Evolutionary conservation across 2,797 vertebrate genomes (phyloP).

Genomic region (Mallotus villosus): DNA sequence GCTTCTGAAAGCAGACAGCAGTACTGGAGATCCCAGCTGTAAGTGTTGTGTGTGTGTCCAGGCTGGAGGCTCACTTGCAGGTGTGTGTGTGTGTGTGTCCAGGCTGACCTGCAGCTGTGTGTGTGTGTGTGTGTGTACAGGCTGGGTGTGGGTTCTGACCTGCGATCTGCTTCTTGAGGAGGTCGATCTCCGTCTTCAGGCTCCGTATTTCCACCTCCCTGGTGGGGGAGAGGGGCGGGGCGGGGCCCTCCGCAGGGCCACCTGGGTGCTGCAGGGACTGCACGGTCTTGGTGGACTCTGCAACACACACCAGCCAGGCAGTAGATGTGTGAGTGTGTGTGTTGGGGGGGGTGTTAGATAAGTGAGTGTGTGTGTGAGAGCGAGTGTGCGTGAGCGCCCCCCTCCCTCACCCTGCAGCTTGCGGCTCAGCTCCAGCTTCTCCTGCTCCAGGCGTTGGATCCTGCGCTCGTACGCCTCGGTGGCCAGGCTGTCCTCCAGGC

Average conservation of each 20-base stretch:
- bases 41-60: not conserved
- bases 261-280: conserved; percentile 89
- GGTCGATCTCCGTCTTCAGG: conserved; percentile 93
- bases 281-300: conserved; percentile 94
- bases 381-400: not conserved
- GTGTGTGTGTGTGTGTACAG: not conserved
- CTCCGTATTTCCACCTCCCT: conserved; percentile 94
- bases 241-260: conserved; percentile 65
- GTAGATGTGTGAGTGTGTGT: not conserved
- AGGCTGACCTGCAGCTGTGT: not conserved
- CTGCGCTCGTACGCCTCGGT: conserved; percentile 96
- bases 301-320: not conserved
- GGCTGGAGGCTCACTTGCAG: too few relatives aligned
- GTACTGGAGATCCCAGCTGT: too few relatives aligned
- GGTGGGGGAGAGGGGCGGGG: conserved; percentile 75
- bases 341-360: not conserved
- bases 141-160: conserved; percentile 66
- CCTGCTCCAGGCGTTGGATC: conserved; percentile 94
- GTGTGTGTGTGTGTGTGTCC: not conserved
- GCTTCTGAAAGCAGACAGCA: too few relatives aligned
- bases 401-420: conserved; percentile 88
- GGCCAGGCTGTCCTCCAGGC: conserved; percentile 92
- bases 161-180: conserved; percentile 90
- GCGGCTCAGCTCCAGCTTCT: conserved; percentile 93
- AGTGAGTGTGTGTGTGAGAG: not conserved